phyloP scores from a whole-genome alignment of 1,140 invertebrate species.

The Apolygus lucorum region DNA sequence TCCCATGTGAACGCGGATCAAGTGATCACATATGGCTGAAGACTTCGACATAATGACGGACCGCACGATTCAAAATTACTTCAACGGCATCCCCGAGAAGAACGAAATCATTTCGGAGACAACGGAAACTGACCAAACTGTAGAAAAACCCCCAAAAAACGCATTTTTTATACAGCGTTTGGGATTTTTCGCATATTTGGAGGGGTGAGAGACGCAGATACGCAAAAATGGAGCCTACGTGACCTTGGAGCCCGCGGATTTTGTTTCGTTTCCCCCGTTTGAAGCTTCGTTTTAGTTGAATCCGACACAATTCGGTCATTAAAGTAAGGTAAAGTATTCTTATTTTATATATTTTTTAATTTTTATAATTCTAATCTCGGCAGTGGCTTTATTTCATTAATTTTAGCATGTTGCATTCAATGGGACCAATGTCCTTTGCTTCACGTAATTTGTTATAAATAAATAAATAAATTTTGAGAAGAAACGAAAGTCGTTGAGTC shows the following conservation, averaged over 20 bases:
- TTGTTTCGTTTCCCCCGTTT: background rate
- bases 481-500: too few species aligned
- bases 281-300: background rate
- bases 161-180: background rate
- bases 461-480: too few species aligned
- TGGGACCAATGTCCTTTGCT: too few species aligned
- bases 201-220: background rate
- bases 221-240: background rate
- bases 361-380: background rate
- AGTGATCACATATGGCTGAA: background rate
- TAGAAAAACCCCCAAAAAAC: background rate
- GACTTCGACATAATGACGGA: background rate
- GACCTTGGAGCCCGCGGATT: background rate
- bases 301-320: background rate
- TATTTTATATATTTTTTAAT: background rate
- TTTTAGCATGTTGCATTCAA: background rate
- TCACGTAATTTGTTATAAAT: too few species aligned
- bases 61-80: background rate
- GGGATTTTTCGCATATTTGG: background rate
- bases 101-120: background rate
- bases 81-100: background rate
- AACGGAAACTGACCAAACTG: background rate
- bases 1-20: too few species aligned
- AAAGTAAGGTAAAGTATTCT: background rate
- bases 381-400: background rate